Evolutionary conservation across 2,797 vertebrate genomes (phyloP), one percentile per base, ranked within the genome.

Genomic region (Characodon lateralis): DNA sequence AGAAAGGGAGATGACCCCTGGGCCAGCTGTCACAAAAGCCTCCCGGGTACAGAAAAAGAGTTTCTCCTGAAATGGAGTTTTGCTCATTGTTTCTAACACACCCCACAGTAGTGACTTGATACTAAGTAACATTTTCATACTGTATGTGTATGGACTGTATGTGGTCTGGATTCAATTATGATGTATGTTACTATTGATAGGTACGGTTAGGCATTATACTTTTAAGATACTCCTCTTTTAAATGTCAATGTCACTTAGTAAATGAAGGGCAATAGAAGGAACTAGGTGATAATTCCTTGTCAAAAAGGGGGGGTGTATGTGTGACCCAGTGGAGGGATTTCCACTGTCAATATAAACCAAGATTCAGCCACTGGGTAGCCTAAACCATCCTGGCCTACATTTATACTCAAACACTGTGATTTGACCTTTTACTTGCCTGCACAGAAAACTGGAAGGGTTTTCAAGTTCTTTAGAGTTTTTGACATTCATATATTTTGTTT

Each of bases 211-310:
- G n/a, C 91, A 88, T 92, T 91, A 93, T 87, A 89, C 90, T 88
- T 90, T 84, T 89, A 93, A 92, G 89, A 87, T 89, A 83, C 88
- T 86, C 82, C 87, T 82, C 86, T 89, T 84, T 86, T 85, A 95
- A 95, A 95, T 94, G 94, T 93, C 94, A 94, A 89, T 85, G 73
- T 91, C 88, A 83, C 82, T 73, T 86, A 86, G 83, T 82, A 91
- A 87, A 85, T 78, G 90, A 95, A 94, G 94, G 93, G 94, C 94
- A 93, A 59, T 65, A 76, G 73, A 85, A 89, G 89, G 81, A 85
- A 69, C 72, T 69, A 81, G 77, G 59, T 82, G 84, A 90, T 85
- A 80, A 28, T 78, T 74, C 20, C 9, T 66, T 66, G 35, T 66
- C 72, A 74, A 78, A 55, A 72, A 87, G 84, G 81, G 55, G 68